phyloP scores from a whole-genome alignment of 2,797 vertebrate genomes.

The Phataginus tricuspis region DNA sequence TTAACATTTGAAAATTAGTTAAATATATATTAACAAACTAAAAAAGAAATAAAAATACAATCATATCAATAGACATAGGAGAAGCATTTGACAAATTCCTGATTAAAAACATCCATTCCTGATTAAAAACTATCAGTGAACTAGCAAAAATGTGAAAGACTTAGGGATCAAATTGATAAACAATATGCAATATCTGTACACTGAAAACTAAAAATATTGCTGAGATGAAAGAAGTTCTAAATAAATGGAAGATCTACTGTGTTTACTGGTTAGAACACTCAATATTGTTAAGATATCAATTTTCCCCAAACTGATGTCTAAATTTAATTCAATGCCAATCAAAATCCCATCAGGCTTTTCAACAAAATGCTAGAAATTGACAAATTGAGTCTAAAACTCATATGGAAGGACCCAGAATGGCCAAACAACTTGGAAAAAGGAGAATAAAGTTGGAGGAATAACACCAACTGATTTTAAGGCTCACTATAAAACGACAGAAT shows the following conservation, averaged over 20 bases:
- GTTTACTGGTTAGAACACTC: background rate
- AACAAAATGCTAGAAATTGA: background rate
- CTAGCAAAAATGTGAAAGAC: background rate
- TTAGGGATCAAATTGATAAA: background rate
- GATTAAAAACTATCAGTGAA: background rate
- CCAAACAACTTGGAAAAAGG: background rate
- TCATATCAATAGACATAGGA: background rate
- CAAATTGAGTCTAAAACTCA: background rate
- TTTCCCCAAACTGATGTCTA: background rate
- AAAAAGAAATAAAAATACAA: background rate
- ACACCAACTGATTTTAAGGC: background rate
- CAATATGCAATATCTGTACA: background rate
- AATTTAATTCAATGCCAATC: background rate
- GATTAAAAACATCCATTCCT: background rate
- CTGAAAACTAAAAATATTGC: background rate
- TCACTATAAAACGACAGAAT: background rate
- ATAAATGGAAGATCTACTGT: background rate
- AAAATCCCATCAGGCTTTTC: background rate
- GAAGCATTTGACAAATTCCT: background rate
- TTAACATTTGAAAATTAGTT: background rate
- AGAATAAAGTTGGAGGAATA: background rate
- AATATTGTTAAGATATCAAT: background rate
- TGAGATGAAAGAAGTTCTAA: background rate
- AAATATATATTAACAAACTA: background rate
- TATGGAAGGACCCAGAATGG: background rate